Evolutionary conservation across 2,797 vertebrate species (phyloP), one percentile per base, ranked within the genome.

Genomic region (Hemibagrus guttatus): DNA sequence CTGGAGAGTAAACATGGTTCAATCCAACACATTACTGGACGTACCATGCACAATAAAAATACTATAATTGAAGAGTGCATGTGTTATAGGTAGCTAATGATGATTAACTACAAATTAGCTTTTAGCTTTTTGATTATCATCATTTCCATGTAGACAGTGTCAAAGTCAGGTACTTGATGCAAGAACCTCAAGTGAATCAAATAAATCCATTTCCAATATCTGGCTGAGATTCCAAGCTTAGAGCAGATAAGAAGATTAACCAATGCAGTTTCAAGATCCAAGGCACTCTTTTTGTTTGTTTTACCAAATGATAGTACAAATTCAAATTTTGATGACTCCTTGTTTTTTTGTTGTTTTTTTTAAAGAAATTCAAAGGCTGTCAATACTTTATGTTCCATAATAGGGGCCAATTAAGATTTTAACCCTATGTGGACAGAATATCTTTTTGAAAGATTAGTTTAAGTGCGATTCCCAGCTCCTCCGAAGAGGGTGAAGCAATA

Each of bases 261-360:
- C 95, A 92, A 96, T 95, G 95, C 95, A 95, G 95, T 96, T 95
- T 95, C 90, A 92, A 96, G 93, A 96, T 97, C 96, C 97, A 98
- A 99, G 98, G 98, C 98, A 99, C 98, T 99, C 97, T 94, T 96
- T 95, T 94, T 89, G 89, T 89, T 93, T 94, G 96, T 94, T 94
- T 96, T 95, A 97, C 95, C 96, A 96, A 97, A 97, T 93, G 95
- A 97, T 95, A 97, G 95, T 92, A 97, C 95, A 96, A 96, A 96
- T 96, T 96, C 91, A 93, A 94, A 94, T 95, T 90, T 91, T 92
- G 93, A 94, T 93, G 90, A 92, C 92, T 92, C 93, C 93, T 93
- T 92, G 91, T 83, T 87, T 91, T 80, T 82, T 39, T 39, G 35
- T 39, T 39, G n/a, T 87, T 86, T 39, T 39, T 87, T 79, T 92